Conservation (phyloP, 64 coral and sea anemone species). For the Montipora efflorescens region DNA sequence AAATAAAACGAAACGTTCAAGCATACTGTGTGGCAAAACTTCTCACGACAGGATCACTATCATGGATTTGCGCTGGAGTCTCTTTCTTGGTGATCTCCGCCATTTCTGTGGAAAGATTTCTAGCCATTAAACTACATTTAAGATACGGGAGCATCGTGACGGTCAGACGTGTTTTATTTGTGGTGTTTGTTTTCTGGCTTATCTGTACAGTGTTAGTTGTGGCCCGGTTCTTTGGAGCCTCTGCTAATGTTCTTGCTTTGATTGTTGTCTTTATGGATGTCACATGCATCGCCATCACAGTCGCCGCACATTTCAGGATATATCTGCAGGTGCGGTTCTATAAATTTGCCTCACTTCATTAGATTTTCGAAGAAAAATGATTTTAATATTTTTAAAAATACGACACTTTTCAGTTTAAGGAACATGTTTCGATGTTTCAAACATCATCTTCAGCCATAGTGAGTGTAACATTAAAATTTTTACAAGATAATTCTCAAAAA, state of each 20-base stretch:
- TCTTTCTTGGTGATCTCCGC: conserved; percentile 52
- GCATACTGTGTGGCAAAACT: conserved; percentile 53
- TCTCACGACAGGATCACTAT: conserved; percentile 37
- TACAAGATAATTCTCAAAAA: no score
- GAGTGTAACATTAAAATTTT: no score
- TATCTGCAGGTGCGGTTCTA: conserved; percentile 31
- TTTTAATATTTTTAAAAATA: no score
- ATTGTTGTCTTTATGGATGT: conserved; percentile 48
- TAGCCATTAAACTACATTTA: conserved; percentile 60
- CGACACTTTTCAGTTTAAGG: no score
- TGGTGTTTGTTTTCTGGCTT: conserved; percentile 39
- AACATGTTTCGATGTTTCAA: no score
- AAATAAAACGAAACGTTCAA: conserved; percentile 35
- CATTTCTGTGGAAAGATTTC: conserved; percentile 69
- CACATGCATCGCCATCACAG: background rate
- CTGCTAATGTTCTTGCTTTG: conserved; percentile 42
- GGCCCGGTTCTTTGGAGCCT: conserved; percentile 58
- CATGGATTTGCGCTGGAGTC: conserved; percentile 67
- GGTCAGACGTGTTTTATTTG: conserved; percentile 23
- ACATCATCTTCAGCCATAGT: no score
- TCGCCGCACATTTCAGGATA: conserved; percentile 58
- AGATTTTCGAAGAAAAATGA: no score
- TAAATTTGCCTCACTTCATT: background rate
- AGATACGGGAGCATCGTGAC: conserved; percentile 49
- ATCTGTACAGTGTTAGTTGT: conserved; percentile 28